Conservation (phyloP, 1,140 invertebrate species). For the Scaptomyza hsui region DNA sequence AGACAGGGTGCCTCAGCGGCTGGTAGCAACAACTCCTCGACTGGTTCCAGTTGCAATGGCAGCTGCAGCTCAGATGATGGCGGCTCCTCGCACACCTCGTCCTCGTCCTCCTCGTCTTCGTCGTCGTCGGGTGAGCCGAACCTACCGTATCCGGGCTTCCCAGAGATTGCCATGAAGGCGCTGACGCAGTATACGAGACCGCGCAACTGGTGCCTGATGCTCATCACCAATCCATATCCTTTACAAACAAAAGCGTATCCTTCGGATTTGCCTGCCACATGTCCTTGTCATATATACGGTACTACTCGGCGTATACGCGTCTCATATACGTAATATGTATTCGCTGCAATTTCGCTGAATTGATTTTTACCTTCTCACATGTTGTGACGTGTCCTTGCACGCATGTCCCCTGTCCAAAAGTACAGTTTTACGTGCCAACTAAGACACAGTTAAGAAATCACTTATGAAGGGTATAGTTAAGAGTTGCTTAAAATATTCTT, state of each 20-base stretch:
- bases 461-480: no score
- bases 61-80: slow-evolving; percentile 86
- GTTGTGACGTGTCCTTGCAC: no score
- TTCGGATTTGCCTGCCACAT: slow-evolving; percentile 24
- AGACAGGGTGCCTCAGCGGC: slow-evolving; percentile 19
- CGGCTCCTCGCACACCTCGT: slow-evolving; percentile 84
- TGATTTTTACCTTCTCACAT: no score
- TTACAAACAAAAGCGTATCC: slow-evolving; percentile 85
- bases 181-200: slow-evolving; percentile 94
- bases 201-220: slow-evolving; percentile 95
- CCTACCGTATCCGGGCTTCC: slow-evolving; percentile 95
- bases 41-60: slow-evolving; percentile 75
- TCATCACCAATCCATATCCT: slow-evolving; percentile 99
- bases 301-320: background rate
- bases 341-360: no score
- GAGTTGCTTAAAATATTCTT: no score
- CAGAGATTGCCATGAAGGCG: slow-evolving; percentile 91
- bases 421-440: no score
- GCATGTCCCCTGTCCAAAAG: no score
- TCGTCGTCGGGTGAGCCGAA: slow-evolving; percentile 87
- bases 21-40: slow-evolving; percentile 54
- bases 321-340: background rate
- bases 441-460: no score
- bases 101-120: slow-evolving; percentile 85
- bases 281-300: slow-evolving; percentile 64